phyloP scores from a whole-genome alignment of 2,113 vertebrate species.

The Epinephelus cyanopodus region DNA sequence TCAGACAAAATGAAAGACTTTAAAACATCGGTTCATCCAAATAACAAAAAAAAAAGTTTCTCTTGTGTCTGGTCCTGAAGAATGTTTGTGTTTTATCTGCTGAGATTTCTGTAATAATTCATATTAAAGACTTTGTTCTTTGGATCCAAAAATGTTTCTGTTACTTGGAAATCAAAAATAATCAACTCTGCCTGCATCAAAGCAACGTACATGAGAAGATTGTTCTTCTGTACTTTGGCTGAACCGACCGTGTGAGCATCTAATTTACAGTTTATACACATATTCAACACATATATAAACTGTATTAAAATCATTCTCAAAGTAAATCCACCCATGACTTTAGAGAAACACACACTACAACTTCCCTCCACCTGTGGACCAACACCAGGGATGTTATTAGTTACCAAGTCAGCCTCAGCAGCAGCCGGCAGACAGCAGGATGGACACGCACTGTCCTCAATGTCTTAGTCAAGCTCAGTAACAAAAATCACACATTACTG shows the following conservation, averaged over 20 bases:
- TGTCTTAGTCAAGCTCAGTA: slow-evolving; percentile 26
- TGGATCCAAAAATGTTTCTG: not conserved
- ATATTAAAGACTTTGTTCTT: too few species aligned
- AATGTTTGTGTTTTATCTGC: not conserved
- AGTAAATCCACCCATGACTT: slow-evolving; percentile 35
- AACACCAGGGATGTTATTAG: slow-evolving; percentile 35
- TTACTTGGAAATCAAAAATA: too few species aligned
- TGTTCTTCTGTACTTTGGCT: not conserved
- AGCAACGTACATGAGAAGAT: too few species aligned
- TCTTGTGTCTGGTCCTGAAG: not conserved
- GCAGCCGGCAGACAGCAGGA: slow-evolving; percentile 33
- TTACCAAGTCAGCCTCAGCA: slow-evolving; percentile 66
- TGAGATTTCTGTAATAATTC: not conserved
- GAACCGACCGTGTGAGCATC: not conserved
- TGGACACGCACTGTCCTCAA: slow-evolving; percentile 11
- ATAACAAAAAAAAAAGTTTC: not conserved
- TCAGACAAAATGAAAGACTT: too few species aligned
- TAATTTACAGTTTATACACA: not conserved
- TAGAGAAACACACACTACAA: not conserved
- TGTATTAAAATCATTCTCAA: not conserved
- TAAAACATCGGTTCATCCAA: not conserved
- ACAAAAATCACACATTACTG: slow-evolving; percentile 39
- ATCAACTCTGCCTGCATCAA: too few species aligned
- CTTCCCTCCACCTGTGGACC: slow-evolving; percentile 63
- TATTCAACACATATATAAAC: too few species aligned